Evolutionary conservation across 2,797 vertebrate species (phyloP).

Genomic region (Alcedo quadribrachys): DNA sequence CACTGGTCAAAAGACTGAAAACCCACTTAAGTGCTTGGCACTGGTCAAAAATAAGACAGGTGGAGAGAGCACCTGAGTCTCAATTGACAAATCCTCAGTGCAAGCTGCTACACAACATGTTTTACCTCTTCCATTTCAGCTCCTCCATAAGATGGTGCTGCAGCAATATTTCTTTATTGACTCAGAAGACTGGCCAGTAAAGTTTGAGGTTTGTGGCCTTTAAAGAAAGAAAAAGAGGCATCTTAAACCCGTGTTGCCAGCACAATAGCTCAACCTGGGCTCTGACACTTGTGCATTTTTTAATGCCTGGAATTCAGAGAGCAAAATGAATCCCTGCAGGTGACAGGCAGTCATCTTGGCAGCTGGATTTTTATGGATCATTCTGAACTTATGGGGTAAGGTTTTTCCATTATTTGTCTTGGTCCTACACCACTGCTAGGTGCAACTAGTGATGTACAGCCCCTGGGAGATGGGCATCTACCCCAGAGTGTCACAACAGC

Average conservation of each 20-base stretch:
- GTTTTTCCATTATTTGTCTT: not conserved
- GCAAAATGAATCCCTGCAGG: not conserved
- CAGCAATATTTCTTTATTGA: not conserved
- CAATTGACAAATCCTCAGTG: not conserved
- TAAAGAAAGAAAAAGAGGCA: not conserved
- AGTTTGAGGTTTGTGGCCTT: not conserved
- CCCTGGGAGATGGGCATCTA: not conserved
- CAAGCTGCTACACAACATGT: not conserved
- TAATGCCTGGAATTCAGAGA: not conserved
- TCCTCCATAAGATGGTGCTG: not conserved
- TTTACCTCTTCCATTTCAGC: not conserved
- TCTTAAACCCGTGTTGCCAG: not conserved
- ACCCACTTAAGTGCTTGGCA: not conserved
- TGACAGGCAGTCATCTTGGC: not conserved
- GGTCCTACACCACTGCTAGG: not conserved
- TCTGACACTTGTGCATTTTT: not conserved
- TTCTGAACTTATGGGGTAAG: not conserved
- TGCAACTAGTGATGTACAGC: not conserved
- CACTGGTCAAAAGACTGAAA: not conserved
- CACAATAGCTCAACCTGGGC: not conserved
- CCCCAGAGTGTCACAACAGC: not conserved
- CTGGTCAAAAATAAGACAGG: not conserved
- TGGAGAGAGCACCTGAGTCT: not conserved
- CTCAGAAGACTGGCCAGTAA: not conserved
- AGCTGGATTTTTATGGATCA: not conserved